phyloP scores from a whole-genome alignment of 2,888 invertebrate species.

The Venusia cambrica region DNA sequence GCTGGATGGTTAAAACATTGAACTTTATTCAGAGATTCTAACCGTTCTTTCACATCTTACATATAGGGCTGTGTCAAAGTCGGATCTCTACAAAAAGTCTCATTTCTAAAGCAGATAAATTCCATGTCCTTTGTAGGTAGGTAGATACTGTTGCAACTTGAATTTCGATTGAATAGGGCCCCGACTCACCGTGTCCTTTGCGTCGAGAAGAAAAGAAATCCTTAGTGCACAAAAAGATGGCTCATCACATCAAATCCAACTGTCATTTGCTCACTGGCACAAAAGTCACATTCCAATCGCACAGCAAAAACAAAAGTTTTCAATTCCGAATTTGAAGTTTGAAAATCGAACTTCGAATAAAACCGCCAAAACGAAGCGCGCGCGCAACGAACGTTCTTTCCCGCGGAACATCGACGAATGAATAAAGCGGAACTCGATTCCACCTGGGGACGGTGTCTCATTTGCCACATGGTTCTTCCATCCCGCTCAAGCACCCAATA shows the following conservation, averaged over 20 bases:
- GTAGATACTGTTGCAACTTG: conserved; percentile 37
- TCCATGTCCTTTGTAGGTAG: conserved; percentile 21
- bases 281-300: conserved; percentile 37
- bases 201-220: conserved; percentile 56
- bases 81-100: conserved; percentile 17
- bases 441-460: conserved; percentile 69
- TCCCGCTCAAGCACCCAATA: conserved; percentile 42
- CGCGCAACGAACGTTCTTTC: conserved; percentile 65
- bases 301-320: conserved; percentile 26
- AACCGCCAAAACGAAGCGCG: conserved; percentile 38
- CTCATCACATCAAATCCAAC: conserved; percentile 54
- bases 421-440: conserved; percentile 61
- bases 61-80: too few species aligned
- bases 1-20: neutral
- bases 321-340: conserved; percentile 28
- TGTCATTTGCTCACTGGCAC: conserved; percentile 46
- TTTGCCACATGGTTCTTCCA: conserved; percentile 48
- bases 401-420: conserved; percentile 74
- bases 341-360: conserved; percentile 35
- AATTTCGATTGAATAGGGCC: conserved; percentile 42
- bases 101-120: conserved; percentile 15
- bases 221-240: conserved; percentile 61
- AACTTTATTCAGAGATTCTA: too few species aligned
- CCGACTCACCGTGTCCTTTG: conserved; percentile 62
- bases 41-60: too few species aligned